phyloP scores from a whole-genome alignment of 2,113 vertebrate species.

The Dinomys branickii region DNA sequence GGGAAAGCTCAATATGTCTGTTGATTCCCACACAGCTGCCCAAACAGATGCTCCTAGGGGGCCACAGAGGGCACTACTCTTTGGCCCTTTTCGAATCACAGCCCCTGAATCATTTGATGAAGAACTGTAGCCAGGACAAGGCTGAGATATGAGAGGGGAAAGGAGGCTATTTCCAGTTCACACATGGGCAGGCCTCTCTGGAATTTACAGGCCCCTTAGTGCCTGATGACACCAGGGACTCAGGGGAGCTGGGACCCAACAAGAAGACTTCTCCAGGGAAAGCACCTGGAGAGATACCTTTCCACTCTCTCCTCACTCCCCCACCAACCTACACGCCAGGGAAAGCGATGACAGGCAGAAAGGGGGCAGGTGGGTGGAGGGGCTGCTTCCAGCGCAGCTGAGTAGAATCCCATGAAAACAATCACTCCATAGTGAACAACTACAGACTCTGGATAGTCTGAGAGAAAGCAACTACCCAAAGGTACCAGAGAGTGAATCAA shows the following conservation, averaged over 20 bases:
- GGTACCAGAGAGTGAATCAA: neutral
- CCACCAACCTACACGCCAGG: neutral
- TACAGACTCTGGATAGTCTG: neutral
- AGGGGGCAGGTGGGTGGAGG: neutral
- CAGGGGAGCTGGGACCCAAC: too few species aligned
- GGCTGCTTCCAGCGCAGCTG: neutral
- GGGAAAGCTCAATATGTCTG: neutral
- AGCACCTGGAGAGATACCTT: neutral
- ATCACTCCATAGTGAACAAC: neutral
- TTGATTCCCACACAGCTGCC: neutral
- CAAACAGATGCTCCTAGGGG: neutral
- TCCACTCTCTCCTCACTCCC: neutral
- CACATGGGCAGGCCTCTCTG: neutral
- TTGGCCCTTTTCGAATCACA: neutral
- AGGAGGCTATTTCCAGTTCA: neutral
- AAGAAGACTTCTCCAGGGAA: neutral
- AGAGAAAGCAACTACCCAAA: neutral
- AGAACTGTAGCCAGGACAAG: neutral
- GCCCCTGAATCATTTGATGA: accelerated
- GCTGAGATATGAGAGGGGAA: neutral
- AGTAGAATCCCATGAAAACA: neutral
- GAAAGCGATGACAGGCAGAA: neutral
- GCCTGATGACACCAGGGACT: neutral
- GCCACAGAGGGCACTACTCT: too few species aligned
- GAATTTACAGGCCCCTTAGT: too few species aligned